These are phyloP conservation scores for Heliangelus exortis DNA, from an alignment of 2,797 vertebrate genomes.

Conservation along the genomic window DNA sequence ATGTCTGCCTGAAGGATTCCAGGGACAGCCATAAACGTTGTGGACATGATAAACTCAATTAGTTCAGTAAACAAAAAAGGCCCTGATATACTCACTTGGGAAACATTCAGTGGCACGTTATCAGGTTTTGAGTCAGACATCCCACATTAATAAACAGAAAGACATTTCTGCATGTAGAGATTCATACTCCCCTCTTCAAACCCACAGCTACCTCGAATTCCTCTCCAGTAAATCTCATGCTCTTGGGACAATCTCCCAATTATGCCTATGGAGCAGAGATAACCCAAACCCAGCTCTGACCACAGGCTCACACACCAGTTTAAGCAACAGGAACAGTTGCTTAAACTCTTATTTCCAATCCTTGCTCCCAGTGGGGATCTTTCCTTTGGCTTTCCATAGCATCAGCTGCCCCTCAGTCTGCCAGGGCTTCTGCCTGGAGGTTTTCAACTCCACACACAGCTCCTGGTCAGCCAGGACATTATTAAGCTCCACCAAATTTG, in stretches of 20 bases:
- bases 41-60: slow-evolving; percentile 51
- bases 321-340: neutral
- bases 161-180: neutral
- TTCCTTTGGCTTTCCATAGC: neutral
- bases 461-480: neutral
- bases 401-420: neutral
- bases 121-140: neutral
- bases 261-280: neutral
- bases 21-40: slow-evolving; percentile 41
- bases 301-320: neutral
- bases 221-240: neutral
- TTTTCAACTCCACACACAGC: neutral
- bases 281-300: neutral
- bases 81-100: neutral
- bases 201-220: neutral
- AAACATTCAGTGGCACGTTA: neutral
- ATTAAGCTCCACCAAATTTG: neutral
- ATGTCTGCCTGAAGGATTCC: slow-evolving; percentile 28
- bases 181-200: neutral
- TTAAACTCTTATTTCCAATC: neutral
- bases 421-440: neutral
- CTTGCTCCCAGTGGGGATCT: neutral
- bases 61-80: slow-evolving; percentile 54
- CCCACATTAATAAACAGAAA: neutral
- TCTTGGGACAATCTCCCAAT: neutral